Evolutionary conservation across 2,113 vertebrate genomes (phyloP).

Genomic region (Dasyprocta punctata): DNA sequence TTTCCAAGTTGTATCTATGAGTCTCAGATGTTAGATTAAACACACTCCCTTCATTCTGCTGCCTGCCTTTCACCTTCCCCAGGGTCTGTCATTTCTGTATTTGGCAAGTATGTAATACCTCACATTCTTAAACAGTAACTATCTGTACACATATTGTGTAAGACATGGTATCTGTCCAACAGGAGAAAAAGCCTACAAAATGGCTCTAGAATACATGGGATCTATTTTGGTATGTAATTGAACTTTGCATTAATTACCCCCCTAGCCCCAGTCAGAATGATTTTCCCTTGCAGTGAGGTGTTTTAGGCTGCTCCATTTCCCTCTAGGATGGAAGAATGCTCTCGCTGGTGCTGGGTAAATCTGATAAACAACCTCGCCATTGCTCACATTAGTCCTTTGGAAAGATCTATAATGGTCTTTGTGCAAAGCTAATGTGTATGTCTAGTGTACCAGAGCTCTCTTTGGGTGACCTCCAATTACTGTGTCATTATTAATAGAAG

Average conservation of each 20-base stretch:
- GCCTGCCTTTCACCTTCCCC: not conserved
- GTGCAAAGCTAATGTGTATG: constrained; percentile 66
- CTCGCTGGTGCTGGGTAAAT: constrained; percentile 13
- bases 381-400: constrained; percentile 45
- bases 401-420: constrained; percentile 67
- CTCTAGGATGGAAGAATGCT: not conserved
- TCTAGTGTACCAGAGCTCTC: constrained; percentile 54
- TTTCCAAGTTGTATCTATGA: constrained; percentile 26
- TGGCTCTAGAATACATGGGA: not conserved
- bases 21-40: not conserved
- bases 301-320: not conserved
- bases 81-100: not conserved
- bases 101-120: not conserved
- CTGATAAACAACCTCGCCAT: constrained; percentile 60
- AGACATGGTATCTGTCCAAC: not conserved
- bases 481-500: constrained; percentile 76
- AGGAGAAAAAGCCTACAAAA: not conserved
- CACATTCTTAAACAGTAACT: not conserved
- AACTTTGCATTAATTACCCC: constrained; percentile 25
- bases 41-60: not conserved
- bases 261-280: not conserved
- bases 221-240: not conserved
- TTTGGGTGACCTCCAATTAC: constrained; percentile 79
- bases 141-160: not conserved
- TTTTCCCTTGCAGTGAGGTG: not conserved